Percentiles rank a stretch among this genome's conserved stretches.
Evolutionary conservation across 2,113 vertebrate species (phyloP).

Genomic region (Mormoops blainvillei): DNA sequence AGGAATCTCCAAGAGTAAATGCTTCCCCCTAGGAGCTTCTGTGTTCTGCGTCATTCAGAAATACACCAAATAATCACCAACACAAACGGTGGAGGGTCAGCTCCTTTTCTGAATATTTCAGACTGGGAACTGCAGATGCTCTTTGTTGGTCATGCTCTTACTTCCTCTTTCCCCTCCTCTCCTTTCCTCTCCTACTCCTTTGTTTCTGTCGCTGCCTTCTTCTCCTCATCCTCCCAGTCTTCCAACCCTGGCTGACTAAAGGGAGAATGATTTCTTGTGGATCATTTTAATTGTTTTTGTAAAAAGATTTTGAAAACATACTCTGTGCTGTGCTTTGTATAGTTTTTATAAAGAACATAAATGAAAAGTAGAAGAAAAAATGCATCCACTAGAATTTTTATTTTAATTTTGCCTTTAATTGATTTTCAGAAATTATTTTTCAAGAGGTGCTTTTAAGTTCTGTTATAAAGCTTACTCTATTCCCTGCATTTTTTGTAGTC

Average conservation of each 20-base stretch:
- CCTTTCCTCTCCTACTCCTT: background rate
- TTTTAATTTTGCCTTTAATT: conserved; percentile 3
- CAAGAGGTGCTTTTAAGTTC: background rate
- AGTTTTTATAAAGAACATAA: background rate
- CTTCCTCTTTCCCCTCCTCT: no score
- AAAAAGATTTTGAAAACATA: background rate
- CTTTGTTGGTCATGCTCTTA: background rate
- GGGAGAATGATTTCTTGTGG: background rate
- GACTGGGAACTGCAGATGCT: no score
- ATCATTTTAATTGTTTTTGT: background rate
- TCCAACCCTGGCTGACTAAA: background rate
- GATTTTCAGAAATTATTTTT: conserved; percentile 21
- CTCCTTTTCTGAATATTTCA: background rate
- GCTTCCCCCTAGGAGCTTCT: background rate
- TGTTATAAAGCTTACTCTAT: background rate
- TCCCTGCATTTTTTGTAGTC: background rate
- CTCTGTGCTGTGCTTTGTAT: background rate
- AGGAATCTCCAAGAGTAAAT: background rate
- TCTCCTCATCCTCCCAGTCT: no score
- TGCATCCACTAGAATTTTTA: background rate
- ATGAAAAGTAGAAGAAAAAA: background rate
- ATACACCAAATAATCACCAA: accelerated
- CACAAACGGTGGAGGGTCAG: accelerated
- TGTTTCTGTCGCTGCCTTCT: background rate
- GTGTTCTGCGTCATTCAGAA: background rate